Conservation (phyloP, 2,113 vertebrate genomes). For the Ctenomys sociabilis region DNA sequence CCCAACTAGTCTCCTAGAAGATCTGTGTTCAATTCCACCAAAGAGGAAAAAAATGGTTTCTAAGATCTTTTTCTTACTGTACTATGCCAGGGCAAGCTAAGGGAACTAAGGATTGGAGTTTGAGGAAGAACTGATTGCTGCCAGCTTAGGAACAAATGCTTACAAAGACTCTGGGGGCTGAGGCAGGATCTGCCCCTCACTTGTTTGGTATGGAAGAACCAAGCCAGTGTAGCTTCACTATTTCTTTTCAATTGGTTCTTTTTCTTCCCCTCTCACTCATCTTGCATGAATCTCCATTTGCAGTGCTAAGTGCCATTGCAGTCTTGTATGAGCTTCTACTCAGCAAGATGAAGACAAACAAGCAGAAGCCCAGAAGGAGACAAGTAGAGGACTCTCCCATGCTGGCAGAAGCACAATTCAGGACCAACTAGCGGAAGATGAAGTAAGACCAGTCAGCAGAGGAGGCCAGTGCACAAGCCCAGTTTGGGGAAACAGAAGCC, state of each 20-base stretch:
- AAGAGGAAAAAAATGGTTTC: not conserved
- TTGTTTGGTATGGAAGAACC: not conserved
- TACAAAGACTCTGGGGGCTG: not conserved
- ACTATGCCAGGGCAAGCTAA: not conserved
- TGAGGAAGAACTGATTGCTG: not conserved
- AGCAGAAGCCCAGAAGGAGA: not conserved
- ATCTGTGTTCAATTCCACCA: not conserved
- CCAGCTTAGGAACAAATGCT: not conserved
- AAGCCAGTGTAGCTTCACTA: not conserved
- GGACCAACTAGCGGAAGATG: not conserved
- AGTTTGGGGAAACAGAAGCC: not conserved
- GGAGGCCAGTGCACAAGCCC: not conserved
- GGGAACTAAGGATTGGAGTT: not conserved
- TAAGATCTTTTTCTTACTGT: not conserved
- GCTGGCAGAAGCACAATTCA: not conserved
- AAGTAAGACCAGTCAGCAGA: not conserved
- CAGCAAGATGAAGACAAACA: not conserved
- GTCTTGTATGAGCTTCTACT: not conserved
- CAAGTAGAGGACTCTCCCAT: not conserved
- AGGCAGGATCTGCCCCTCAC: not conserved
- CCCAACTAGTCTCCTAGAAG: not conserved
- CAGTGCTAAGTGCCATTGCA: not conserved
- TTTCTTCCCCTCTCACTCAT: not conserved
- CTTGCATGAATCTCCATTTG: not conserved
- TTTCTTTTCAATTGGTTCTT: not conserved